A percentile compares a stretch with the other conserved stretches of the same genome.
Evolutionary conservation across 1,140 invertebrate genomes (phyloP).

Genomic region (Drosophila bocki): DNA sequence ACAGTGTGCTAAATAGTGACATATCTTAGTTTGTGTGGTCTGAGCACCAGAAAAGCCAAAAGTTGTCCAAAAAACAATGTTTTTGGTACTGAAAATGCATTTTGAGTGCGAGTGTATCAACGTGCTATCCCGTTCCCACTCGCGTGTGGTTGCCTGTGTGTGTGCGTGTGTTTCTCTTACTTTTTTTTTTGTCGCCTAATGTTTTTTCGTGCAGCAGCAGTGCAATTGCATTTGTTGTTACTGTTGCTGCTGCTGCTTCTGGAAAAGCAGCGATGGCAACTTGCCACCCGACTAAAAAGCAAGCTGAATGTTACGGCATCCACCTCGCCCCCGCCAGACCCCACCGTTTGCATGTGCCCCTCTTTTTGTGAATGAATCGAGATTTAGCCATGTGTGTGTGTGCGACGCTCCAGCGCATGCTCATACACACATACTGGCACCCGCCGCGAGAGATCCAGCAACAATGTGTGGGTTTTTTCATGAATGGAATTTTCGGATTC

Average conservation of each 20-base stretch:
- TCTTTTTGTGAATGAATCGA: constrained; percentile 78
- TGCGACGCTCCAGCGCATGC: constrained; percentile 63
- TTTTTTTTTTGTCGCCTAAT: constrained; percentile 43
- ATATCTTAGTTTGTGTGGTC: constrained; percentile 5
- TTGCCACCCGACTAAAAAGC: constrained; percentile 43
- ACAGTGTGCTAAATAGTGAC: constrained; percentile 12
- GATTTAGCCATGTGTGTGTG: constrained; percentile 36
- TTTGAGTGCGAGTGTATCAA: constrained; percentile 35
- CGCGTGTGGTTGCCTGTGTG: constrained; percentile 37
- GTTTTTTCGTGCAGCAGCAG: constrained; percentile 63
- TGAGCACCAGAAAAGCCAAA: background rate
- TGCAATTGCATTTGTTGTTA: constrained; percentile 60
- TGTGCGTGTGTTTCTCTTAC: constrained; percentile 36
- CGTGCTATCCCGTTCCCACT: constrained; percentile 57
- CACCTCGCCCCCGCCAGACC: constrained; percentile 41
- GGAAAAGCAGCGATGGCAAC: constrained; percentile 67
- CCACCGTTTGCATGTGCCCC: constrained; percentile 64
- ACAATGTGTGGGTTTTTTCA: constrained; percentile 83
- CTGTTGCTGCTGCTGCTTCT: constrained; percentile 41
- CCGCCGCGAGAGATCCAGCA: constrained; percentile 51
- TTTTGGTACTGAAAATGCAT: constrained; percentile 67
- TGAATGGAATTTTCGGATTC: constrained; percentile 84
- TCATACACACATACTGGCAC: constrained; percentile 62
- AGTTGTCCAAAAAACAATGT: constrained; percentile 36
- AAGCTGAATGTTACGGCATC: constrained; percentile 73